These are phyloP conservation scores for Plodia interpunctella DNA, from an alignment of 1,140 invertebrate genomes.

Conservation along the genomic window DNA sequence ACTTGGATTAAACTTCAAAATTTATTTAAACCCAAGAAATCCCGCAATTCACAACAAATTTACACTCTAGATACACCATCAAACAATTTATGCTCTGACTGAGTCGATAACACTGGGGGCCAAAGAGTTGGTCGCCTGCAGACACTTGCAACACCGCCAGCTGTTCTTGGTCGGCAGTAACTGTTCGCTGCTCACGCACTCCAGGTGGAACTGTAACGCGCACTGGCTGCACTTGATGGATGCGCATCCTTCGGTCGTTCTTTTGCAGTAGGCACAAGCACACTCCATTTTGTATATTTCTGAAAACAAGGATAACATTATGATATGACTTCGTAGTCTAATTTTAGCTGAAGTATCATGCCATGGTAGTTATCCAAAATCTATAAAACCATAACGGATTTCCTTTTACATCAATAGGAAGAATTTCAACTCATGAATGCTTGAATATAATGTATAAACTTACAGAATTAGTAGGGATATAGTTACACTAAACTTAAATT, in stretches of 20 bases:
- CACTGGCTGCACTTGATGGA: conserved; percentile 55
- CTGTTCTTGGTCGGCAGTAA: conserved; percentile 40
- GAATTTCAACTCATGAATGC: too few species aligned
- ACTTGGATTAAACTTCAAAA: not conserved
- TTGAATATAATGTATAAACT: not conserved
- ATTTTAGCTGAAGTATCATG: too few species aligned
- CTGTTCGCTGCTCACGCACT: conserved; percentile 49
- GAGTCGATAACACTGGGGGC: conserved; percentile 21
- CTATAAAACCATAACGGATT: too few species aligned
- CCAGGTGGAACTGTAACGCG: conserved; percentile 49
- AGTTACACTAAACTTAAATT: not conserved
- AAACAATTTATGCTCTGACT: conserved; percentile 22
- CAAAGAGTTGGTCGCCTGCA: conserved; percentile 16
- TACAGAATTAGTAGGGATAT: not conserved
- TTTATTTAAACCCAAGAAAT: conserved; percentile 13
- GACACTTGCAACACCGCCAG: conserved; percentile 48
- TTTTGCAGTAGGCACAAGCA: conserved; percentile 48
- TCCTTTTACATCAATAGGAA: too few species aligned
- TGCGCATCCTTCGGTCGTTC: conserved; percentile 47
- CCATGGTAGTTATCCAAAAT: too few species aligned
- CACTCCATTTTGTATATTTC: conserved; percentile 38
- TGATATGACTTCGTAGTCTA: too few species aligned
- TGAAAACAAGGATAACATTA: conserved; percentile 6
- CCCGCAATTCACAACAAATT: conserved; percentile 15
- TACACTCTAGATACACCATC: conserved; percentile 14